These are phyloP conservation scores for Oophaga pumilio DNA, from an alignment of 2,113 vertebrate genomes.

Conservation along the genomic window DNA sequence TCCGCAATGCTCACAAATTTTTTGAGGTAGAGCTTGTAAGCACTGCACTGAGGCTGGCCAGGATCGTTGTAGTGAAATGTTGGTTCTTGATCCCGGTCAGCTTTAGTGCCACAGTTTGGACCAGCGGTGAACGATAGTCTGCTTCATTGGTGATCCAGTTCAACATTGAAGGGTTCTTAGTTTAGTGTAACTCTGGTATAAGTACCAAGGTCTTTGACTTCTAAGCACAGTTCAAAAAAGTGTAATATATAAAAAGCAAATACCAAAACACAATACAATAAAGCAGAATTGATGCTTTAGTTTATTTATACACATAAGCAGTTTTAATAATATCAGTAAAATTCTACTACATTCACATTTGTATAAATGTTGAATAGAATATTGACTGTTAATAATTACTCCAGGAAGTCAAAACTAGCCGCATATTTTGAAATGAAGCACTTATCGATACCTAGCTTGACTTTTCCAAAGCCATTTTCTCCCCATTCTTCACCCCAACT, in stretches of 20 bases:
- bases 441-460: slow-evolving; percentile 5
- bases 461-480: slow-evolving; percentile 31
- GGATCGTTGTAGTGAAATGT: too few relatives aligned
- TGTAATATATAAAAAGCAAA: not conserved
- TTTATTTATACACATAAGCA: not conserved
- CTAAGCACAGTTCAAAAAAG: not conserved
- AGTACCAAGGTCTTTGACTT: not conserved
- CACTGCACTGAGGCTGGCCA: too few relatives aligned
- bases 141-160: too few relatives aligned
- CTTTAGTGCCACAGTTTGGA: too few relatives aligned
- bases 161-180: too few relatives aligned
- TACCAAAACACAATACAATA: not conserved
- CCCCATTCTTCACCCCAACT: slow-evolving; percentile 42
- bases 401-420: slow-evolving; percentile 25
- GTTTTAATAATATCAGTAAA: not conserved
- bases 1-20: too few relatives aligned
- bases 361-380: not conserved
- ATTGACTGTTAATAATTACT: not conserved
- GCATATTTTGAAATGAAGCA: not conserved
- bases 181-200: not conserved
- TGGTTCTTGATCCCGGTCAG: too few relatives aligned
- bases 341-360: not conserved
- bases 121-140: too few relatives aligned
- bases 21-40: too few relatives aligned
- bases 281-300: not conserved